Conservation (phyloP, 2,797 vertebrate genomes). For the Dermochelys coriacea region DNA sequence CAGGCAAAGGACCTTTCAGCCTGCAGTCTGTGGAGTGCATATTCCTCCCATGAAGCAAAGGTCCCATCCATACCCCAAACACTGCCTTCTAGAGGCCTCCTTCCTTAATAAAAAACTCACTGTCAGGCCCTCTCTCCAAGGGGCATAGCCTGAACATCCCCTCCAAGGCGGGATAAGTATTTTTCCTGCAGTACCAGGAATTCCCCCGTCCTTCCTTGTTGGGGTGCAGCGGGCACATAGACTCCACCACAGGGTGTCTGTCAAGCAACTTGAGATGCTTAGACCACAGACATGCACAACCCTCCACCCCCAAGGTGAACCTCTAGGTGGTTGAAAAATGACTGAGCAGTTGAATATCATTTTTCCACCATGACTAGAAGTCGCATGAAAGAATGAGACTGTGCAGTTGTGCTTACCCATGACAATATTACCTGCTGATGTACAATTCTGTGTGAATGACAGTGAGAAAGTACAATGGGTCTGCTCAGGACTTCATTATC, state of each 20-base stretch:
- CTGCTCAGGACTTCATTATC: not conserved
- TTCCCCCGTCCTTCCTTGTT: not conserved
- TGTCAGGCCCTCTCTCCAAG: constrained; percentile 39
- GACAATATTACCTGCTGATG: not conserved
- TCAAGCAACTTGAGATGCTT: not conserved
- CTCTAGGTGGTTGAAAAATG: not conserved
- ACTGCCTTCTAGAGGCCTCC: constrained; percentile 13
- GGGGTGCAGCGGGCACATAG: not conserved
- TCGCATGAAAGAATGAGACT: not conserved
- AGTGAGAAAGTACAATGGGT: constrained; percentile 20
- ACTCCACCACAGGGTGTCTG: not conserved
- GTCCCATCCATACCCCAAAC: constrained; percentile 17
- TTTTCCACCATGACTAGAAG: not conserved
- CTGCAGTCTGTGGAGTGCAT: not conserved
- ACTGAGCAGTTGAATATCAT: not conserved
- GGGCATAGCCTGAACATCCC: not conserved
- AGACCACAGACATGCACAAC: not conserved
- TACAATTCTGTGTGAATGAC: not conserved
- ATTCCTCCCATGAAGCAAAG: not conserved
- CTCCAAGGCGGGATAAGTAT: constrained; percentile 41
- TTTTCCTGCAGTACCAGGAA: not conserved
- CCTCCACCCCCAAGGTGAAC: too few relatives aligned
- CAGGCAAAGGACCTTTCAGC: not conserved
- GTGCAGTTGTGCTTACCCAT: not conserved
- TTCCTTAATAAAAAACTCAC: constrained; percentile 36